phyloP scores from a whole-genome alignment of 2,888 invertebrate species.

The Lasioglossum calceatum region DNA sequence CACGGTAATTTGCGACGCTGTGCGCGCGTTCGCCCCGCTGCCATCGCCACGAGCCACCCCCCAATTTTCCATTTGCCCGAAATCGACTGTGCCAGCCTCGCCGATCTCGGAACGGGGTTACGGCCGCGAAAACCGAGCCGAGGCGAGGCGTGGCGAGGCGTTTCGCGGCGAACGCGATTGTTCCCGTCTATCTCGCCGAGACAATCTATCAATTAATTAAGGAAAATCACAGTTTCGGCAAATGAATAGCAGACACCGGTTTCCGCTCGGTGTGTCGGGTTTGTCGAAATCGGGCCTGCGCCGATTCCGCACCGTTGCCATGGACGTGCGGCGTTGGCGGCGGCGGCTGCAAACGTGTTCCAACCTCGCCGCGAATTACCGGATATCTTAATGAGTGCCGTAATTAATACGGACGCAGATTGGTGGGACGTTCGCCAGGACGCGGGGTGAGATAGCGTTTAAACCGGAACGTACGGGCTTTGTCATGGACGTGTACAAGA shows the following conservation, averaged over 20 bases:
- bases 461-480: conserved; percentile 81
- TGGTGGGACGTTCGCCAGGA: conserved; percentile 78
- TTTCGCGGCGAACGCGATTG: conserved; percentile 70
- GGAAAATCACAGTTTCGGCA: conserved; percentile 81
- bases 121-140: conserved; percentile 25
- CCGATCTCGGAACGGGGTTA: conserved; percentile 8
- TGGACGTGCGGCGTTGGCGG: conserved; percentile 32
- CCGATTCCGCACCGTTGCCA: conserved; percentile 44
- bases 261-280: conserved; percentile 64
- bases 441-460: conserved; percentile 78
- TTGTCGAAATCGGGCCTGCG: conserved; percentile 7
- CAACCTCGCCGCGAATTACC: conserved; percentile 79
- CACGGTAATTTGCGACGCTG: conserved; percentile 74
- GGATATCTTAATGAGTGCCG: conserved; percentile 84
- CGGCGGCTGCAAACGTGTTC: conserved; percentile 51
- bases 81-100: conserved; percentile 9
- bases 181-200: conserved; percentile 76
- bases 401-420: conserved; percentile 84
- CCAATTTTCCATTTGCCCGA: conserved; percentile 55
- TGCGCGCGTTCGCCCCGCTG: neutral
- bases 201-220: conserved; percentile 84
- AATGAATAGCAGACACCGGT: conserved; percentile 74
- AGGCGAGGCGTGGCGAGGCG: neutral
- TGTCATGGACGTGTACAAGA: conserved; percentile 81
- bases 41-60: neutral